A percentile compares a stretch with the other conserved stretches of the same genome.
Conservation (phyloP, 1,140 invertebrate species). For the Drosophila ambigua region DNA sequence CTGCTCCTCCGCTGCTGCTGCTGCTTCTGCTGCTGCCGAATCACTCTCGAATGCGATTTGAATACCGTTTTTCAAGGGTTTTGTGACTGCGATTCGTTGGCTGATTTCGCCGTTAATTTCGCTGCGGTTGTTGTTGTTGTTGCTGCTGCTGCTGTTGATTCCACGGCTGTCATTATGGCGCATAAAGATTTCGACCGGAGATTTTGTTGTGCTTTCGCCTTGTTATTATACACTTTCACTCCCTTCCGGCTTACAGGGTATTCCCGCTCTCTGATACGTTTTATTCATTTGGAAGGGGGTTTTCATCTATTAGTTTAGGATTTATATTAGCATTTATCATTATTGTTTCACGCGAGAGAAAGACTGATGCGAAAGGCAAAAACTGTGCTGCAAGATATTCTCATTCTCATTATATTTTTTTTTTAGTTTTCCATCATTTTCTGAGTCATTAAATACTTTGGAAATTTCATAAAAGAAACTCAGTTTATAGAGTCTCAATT, state of each 20-base stretch:
- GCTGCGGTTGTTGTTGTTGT: neutral
- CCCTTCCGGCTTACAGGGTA: neutral
- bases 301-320: no score
- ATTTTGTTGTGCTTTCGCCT: conserved; percentile 32
- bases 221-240: conserved; percentile 11
- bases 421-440: no score
- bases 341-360: no score
- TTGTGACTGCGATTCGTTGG: conserved; percentile 20
- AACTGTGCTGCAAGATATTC: no score
- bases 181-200: conserved; percentile 51
- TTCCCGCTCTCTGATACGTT: neutral
- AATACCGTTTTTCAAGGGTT: conserved; percentile 19
- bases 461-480: no score
- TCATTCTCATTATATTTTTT: no score
- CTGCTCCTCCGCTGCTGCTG: neutral
- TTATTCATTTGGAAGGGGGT: no score
- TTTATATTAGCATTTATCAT: no score
- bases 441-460: no score
- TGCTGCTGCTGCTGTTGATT: conserved; percentile 16
- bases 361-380: no score
- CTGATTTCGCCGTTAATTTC: conserved; percentile 5
- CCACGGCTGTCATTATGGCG: conserved; percentile 58
- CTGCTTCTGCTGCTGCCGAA: neutral
- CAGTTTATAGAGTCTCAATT: no score
- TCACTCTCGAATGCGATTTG: conserved; percentile 4